Evolutionary conservation across 2,797 vertebrate genomes (phyloP).

Genomic region (Cephalopachus bancanus): DNA sequence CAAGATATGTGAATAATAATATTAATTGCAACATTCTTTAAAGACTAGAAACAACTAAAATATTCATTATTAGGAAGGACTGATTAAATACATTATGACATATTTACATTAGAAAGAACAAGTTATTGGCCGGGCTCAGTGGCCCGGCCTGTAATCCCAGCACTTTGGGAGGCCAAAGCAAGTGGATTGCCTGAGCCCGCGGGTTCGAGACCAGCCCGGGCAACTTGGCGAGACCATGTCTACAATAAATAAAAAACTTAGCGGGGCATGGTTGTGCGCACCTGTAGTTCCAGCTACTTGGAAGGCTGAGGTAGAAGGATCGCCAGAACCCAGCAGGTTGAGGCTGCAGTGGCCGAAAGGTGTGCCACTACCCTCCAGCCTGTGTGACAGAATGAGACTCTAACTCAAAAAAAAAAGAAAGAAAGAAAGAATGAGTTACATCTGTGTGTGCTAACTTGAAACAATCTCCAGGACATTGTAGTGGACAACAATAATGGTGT

Average conservation of each 20-base stretch:
- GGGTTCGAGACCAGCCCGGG: too few species aligned
- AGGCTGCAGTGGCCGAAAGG: too few species aligned
- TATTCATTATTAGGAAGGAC: not conserved
- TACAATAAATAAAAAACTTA: too few species aligned
- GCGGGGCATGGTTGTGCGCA: too few species aligned
- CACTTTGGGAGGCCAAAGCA: not conserved
- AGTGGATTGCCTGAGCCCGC: too few species aligned
- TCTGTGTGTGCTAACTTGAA: not conserved
- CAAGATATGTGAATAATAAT: not conserved
- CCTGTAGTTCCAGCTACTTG: too few species aligned
- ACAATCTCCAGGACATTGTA: not conserved
- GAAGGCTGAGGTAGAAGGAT: too few species aligned
- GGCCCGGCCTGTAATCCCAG: not conserved
- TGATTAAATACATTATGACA: not conserved
- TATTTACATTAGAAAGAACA: constrained; percentile 39
- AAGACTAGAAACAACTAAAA: not conserved
- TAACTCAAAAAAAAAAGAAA: too few species aligned
- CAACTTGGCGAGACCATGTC: too few species aligned
- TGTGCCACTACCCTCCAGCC: too few species aligned
- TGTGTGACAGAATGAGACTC: too few species aligned
- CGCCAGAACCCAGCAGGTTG: too few species aligned
- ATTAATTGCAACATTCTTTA: constrained; percentile 15
- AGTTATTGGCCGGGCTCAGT: not conserved
- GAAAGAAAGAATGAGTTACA: not conserved
- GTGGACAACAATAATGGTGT: not conserved